Percentiles rank a stretch among this genome's conserved stretches.
Conservation (phyloP, 1,140 invertebrate species). For the Vanessa atalanta region DNA sequence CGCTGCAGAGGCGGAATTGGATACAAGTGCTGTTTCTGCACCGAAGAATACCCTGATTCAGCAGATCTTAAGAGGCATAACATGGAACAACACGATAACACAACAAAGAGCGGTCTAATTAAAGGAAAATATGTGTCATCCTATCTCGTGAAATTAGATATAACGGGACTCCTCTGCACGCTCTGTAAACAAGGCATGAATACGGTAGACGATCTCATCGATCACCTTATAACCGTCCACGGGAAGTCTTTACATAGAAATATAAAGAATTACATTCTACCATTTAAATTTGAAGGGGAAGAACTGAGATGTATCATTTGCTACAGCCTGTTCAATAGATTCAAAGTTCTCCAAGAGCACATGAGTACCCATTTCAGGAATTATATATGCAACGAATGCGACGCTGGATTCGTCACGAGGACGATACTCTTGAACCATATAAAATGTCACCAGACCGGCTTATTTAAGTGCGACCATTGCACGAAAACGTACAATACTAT, state of each 20-base stretch:
- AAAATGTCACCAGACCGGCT: conserved; percentile 33
- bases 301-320: conserved; percentile 41
- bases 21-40: conserved; percentile 40
- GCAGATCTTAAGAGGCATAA: conserved; percentile 41
- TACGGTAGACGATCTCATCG: conserved; percentile 41
- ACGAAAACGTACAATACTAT: conserved; percentile 35
- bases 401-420: conserved; percentile 38
- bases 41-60: conserved; percentile 37
- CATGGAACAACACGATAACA: conserved; percentile 20
- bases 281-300: conserved; percentile 42
- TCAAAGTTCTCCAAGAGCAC: conserved; percentile 46
- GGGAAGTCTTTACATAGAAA: conserved; percentile 34
- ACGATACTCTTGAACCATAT: conserved; percentile 33
- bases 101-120: conserved; percentile 42
- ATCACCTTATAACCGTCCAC: conserved; percentile 45
- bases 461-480: conserved; percentile 42
- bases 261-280: conserved; percentile 41
- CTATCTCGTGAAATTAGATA: conserved; percentile 58
- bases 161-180: conserved; percentile 51
- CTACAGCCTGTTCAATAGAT: conserved; percentile 35
- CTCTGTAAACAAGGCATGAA: conserved; percentile 42
- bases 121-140: conserved; percentile 35
- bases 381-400: conserved; percentile 43
- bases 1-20: conserved; percentile 41
- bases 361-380: conserved; percentile 48